Evolutionary conservation across 1,140 invertebrate genomes (phyloP), one percentile per base, ranked within the genome.

Genomic region (Arion vulgaris): DNA sequence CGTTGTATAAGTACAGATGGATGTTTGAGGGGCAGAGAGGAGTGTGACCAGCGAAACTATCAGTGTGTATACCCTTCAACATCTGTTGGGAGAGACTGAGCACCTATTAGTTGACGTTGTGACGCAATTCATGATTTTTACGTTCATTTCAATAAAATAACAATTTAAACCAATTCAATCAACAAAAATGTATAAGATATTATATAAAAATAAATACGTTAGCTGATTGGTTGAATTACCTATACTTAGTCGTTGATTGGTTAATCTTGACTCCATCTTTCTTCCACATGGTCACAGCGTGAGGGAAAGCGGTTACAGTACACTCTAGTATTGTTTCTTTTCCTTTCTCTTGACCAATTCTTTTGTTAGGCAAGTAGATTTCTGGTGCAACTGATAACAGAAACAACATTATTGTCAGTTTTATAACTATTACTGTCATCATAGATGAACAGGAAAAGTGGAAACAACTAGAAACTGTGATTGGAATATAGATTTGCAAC

Each of bases 281-380:
- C 88, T 97, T 95, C 97, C 97, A 98, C 87, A 96, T 96, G 75
- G 95, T 94, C 5, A 97, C 93, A 0, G 96, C 95, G 86, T 96
- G 95, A 0, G 97, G 97, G 90, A 95, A 97, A 0, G 96, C 96
- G 92, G 98, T 96, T 0, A 97, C 95, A 90, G 96, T 95, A 88
- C 97, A 98, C 91, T 97, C 95, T 1, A 98, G 91, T 23, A 94
- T 93, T 79, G 95, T 90, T 69, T 90, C 87, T 69, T 85, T 86
- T 23, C 86, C 87, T 36, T 80, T 34, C 5, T 81, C 66, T 53
- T 90, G 89, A 9, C 89, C 86, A 26, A 90, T 89, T 72, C 87
- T 74, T 57, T 74, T 80, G 32, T 83, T 90, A 17, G 84, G 85
- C 23, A 90, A 53, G 5, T 66, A 76, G 34, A 90, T 87, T 80